Percentiles rank a stretch among this genome's conserved stretches.
phyloP scores from a whole-genome alignment of 2,113 vertebrate species.

The Nanorana parkeri region DNA sequence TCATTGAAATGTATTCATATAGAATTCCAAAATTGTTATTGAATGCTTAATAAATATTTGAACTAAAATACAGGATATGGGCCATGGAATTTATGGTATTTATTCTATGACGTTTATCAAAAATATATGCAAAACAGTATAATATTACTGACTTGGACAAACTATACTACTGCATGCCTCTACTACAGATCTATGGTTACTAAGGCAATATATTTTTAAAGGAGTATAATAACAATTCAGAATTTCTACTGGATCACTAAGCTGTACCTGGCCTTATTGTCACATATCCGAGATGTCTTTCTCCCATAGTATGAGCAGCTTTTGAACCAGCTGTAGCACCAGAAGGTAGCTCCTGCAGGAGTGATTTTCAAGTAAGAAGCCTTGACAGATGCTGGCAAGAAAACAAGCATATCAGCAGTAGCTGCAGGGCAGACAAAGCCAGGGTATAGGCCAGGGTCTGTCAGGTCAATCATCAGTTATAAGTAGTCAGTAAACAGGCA shows the following conservation, averaged over 20 bases:
- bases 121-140: no score
- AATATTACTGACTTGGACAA: no score
- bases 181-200: neutral
- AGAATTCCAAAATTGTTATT: no score
- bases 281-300: neutral
- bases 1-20: no score
- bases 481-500: constrained; percentile 48
- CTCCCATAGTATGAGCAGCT: constrained; percentile 30
- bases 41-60: no score
- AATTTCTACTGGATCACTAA: neutral
- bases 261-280: constrained; percentile 7
- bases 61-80: no score
- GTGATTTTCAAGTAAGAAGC: constrained; percentile 49
- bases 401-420: constrained; percentile 43
- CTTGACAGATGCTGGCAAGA: constrained; percentile 49
- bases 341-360: constrained; percentile 47
- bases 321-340: constrained; percentile 44
- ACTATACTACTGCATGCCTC: neutral
- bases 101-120: no score
- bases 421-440: constrained; percentile 48
- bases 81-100: no score
- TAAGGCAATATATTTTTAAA: no score
- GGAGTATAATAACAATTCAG: neutral
- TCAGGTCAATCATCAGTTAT: constrained; percentile 43
- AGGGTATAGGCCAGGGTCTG: constrained; percentile 43